A percentile compares a stretch with the other conserved stretches of the same genome.
Evolutionary conservation across 2,113 vertebrate genomes (phyloP).

Genomic region (Cyprinodon variegatus): DNA sequence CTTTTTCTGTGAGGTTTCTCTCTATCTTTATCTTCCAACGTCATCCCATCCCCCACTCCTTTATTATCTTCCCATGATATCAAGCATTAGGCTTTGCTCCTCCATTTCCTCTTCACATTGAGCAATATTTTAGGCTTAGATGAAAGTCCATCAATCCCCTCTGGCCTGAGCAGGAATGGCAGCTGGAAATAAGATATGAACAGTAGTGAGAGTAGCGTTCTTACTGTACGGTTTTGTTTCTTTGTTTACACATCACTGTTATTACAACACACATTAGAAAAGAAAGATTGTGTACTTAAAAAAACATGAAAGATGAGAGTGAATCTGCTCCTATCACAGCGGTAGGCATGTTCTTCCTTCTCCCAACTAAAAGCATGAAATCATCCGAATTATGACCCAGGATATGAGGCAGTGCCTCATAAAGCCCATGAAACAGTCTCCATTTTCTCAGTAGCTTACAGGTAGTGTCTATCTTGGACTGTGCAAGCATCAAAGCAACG

Average conservation of each 20-base stretch:
- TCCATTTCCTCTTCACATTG: constrained; percentile 25
- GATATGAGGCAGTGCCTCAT: too few relatives aligned
- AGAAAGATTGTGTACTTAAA: not conserved
- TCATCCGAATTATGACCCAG: too few relatives aligned
- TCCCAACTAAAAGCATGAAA: too few relatives aligned
- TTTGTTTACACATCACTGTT: not conserved
- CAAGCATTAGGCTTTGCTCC: constrained; percentile 32
- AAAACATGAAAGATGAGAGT: not conserved
- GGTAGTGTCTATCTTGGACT: too few relatives aligned
- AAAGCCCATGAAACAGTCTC: too few relatives aligned
- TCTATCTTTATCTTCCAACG: constrained; percentile 23
- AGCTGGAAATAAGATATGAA: constrained; percentile 30
- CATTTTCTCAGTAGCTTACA: too few relatives aligned
- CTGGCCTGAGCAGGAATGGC: constrained; percentile 9
- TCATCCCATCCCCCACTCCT: constrained; percentile 25
- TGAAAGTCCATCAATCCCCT: constrained; percentile 20
- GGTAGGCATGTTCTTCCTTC: not conserved
- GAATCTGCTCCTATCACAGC: not conserved
- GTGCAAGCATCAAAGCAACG: too few relatives aligned
- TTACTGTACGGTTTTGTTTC: not conserved
- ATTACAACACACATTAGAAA: constrained; percentile 10
- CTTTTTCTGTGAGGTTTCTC: constrained; percentile 46
- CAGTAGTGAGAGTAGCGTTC: constrained; percentile 1
- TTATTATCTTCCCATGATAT: constrained; percentile 46
- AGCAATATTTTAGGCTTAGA: constrained; percentile 17